A percentile compares a stretch with the other conserved stretches of the same genome.
Evolutionary conservation across 2,797 vertebrate species (phyloP).

Genomic region (Alfaro cultratus): DNA sequence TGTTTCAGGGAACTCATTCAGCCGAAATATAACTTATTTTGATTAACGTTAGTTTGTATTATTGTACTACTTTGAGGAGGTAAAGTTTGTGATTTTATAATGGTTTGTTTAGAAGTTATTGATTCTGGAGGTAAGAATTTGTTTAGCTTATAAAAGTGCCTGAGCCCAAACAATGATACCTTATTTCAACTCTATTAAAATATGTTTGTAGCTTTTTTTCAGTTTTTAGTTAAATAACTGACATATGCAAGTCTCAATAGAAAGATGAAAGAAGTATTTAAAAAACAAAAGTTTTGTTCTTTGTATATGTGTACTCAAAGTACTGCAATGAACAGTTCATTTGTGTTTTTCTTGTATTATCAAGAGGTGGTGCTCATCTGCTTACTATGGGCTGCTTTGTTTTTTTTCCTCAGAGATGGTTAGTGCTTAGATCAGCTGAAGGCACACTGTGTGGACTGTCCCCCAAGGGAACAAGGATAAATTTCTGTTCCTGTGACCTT

Average conservation of each 20-base stretch:
- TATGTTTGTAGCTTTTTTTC: not conserved
- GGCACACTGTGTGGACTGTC: not conserved
- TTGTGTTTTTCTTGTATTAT: not conserved
- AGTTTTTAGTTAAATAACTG: not conserved
- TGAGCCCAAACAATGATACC: not conserved
- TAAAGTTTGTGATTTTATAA: not conserved
- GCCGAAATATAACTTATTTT: not conserved
- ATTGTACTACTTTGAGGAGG: not conserved
- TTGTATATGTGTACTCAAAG: not conserved
- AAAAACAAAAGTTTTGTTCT: not conserved
- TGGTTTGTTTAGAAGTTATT: not conserved
- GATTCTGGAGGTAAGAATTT: not conserved
- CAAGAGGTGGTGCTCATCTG: not conserved
- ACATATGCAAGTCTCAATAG: not conserved
- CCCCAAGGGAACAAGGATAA: constrained; percentile 5
- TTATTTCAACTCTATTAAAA: not conserved
- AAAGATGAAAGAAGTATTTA: not conserved
- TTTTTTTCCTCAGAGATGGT: not conserved
- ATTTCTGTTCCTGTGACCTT: not conserved
- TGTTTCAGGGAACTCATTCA: not conserved
- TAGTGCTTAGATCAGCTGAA: constrained; percentile 7
- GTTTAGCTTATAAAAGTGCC: not conserved
- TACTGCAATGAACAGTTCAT: not conserved
- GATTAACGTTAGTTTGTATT: not conserved
- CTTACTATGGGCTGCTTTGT: not conserved